Base-by-base conservation (phyloP, 2,888 invertebrate species). In the Cephus spinipes region DNA sequence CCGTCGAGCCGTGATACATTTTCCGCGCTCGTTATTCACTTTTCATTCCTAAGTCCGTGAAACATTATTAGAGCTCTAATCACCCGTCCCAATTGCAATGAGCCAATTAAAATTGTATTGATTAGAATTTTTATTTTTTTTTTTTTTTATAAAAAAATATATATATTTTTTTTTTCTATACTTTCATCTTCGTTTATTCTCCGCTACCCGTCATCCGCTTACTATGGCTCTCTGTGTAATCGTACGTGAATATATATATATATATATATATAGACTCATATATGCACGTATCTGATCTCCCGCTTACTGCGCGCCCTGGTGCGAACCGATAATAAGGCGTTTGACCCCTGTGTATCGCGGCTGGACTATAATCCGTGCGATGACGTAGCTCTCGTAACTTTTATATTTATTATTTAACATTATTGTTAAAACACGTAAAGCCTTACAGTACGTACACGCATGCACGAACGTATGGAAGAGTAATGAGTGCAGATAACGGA, bases 261-360 rank as follows among this genome's bases (percentile, higher is more conserved):
- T 40, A 12, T 40, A 15, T 40, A 40, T 4, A 36, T 1, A 36
- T 9, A 15, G 1, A 40, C 0, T 15, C 15, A 15, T 15, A 15
- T 40, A 15, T 4, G 15, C 6, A 40, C 15, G 6, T 15, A 6
- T 40, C 40, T 4, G 15, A 15, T 40, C 15, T 40, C 15, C 40
- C 40, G 40, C 40, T 40, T 40, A 11, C 30, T 32, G 30, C 9
- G 11, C 30, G 30, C 12, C 32, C 11, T 30, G 30, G 12, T 30
- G 77, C 73, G 76, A 76, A 78, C 81, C 81, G 87, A 89, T 87
- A 88, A 86, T 83, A 83, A 83, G 85, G 83, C 87, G 86, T 85
- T 89, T 87, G 88, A 89, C 89, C 87, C 86, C 85, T 79, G 82
- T 79, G 82, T 87, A 87, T 87, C 88, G 80, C 82, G 75, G 78